phyloP scores from a whole-genome alignment of 2,113 vertebrate genomes.

The Lampris incognitus region DNA sequence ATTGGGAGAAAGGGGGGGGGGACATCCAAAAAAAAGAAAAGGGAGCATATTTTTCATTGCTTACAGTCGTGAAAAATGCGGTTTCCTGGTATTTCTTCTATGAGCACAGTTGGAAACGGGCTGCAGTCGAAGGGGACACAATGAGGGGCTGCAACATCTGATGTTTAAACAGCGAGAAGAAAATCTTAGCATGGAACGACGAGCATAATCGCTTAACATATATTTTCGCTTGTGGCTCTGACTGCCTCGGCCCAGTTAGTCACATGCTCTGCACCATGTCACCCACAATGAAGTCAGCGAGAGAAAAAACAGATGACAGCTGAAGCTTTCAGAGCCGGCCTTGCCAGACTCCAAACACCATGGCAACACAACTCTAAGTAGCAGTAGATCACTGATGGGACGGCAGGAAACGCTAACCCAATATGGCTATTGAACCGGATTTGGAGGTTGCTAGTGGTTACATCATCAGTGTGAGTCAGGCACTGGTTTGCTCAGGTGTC shows the following conservation, averaged over 20 bases:
- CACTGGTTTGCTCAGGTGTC: constrained; percentile 76
- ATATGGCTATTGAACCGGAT: constrained; percentile 64
- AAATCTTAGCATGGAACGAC: background rate
- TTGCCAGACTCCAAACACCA: constrained; percentile 72
- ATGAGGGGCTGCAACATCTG: too few relatives aligned
- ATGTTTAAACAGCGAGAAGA: background rate
- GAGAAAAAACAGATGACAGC: constrained; percentile 71
- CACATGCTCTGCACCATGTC: constrained; percentile 59
- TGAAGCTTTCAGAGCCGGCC: constrained; percentile 68
- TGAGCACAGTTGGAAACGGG: background rate
- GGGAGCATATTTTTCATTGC: too few relatives aligned
- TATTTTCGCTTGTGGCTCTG: constrained; percentile 37
- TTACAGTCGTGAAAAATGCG: too few relatives aligned
- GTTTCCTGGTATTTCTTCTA: background rate
- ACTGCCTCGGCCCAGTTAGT: constrained; percentile 23
- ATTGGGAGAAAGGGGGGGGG: too few relatives aligned
- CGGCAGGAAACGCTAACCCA: constrained; percentile 67
- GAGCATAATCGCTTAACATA: background rate
- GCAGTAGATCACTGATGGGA: constrained; percentile 53
- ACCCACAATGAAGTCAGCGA: constrained; percentile 67
- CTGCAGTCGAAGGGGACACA: background rate
- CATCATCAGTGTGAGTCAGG: constrained; percentile 78
- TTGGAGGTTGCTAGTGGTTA: constrained; percentile 68
- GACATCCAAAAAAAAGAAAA: too few relatives aligned
- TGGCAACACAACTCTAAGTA: constrained; percentile 68